phyloP scores from a whole-genome alignment of 2,888 invertebrate genomes.

The Desoria tigrina region DNA sequence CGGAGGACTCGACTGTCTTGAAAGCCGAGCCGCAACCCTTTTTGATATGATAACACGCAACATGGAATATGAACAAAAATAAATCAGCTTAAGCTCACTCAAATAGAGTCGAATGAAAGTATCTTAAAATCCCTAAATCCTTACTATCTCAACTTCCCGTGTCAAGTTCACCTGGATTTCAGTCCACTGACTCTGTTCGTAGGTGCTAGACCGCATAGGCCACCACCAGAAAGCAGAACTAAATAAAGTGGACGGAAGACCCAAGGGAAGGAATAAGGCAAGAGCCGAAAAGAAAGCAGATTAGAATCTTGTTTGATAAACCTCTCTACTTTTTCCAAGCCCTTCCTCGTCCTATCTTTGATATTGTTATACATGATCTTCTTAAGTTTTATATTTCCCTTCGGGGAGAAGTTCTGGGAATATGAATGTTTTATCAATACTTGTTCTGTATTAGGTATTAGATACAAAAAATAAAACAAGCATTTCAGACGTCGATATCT shows the following conservation, averaged over 20 bases:
- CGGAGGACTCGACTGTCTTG: no score
- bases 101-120: not conserved
- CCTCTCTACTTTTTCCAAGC: not conserved
- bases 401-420: no score
- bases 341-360: no score
- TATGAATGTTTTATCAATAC: no score
- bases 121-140: not conserved
- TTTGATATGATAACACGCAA: constrained; percentile 5
- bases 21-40: not conserved
- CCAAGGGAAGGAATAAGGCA: not conserved
- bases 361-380: no score
- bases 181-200: not conserved
- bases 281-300: constrained; percentile 7
- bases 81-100: constrained; percentile 39
- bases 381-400: no score
- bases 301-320: not conserved
- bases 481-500: no score
- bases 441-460: no score
- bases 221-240: not conserved
- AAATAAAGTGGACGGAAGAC: constrained; percentile 8
- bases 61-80: constrained; percentile 29
- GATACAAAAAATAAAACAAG: no score
- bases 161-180: constrained; percentile 9
- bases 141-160: not conserved
- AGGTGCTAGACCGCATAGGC: not conserved